Base-by-base conservation (phyloP, 2,113 vertebrate species). In the Epinephelus lanceolatus region DNA sequence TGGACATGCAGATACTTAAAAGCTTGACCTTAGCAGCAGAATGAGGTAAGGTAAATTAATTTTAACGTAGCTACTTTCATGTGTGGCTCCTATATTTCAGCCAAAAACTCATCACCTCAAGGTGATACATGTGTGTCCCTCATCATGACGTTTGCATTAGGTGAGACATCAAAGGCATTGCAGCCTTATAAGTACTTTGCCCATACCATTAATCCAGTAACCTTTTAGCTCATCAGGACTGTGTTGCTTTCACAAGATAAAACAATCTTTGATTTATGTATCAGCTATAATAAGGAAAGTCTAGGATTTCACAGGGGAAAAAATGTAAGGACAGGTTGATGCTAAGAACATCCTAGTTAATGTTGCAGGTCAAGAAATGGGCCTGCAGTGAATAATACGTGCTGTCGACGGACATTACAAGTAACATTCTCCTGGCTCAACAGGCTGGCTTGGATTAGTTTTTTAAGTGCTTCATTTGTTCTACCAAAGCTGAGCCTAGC, bases 391-490 rank as follows among this genome's bases (percentile, higher is more conserved):
- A 88, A 81, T 27, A 67, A 88, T 78, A 33, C 55, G 73, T 19
- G 52, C 71, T 86, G 80, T 84, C 71, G 30, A 10, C 45, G 42
- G 40, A 82, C 52, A 75, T 73, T 85, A 82, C 40, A 67, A 56
- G 51, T 62, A 75, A 74, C 62, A 80, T 65, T 80, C 49, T 81
- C 21, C 80, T 57, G 71, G n/a, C n/a, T 78, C 78, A 73, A 76
- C 66, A 45, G 71, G 69, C 86, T 79, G 81, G 71, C 71, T 77
- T 86, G 56, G 80, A 85, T 91, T 90, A 88, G 59, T 57, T 52
- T 30, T 53, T 69, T 76, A 78, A 70, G 78, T 62, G 66, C 71
- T 83, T 76, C 65, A 86, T 79, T 84, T 71, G 67, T 77, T 89
- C 45, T 63, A 42, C 61, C 21, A 51, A 82, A 57, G 21, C 52